Percentiles rank a stretch among this genome's conserved stretches.
These are phyloP conservation scores for Aythya fuligula DNA, from an alignment of 2,797 vertebrate genomes.

Conservation along the genomic window DNA sequence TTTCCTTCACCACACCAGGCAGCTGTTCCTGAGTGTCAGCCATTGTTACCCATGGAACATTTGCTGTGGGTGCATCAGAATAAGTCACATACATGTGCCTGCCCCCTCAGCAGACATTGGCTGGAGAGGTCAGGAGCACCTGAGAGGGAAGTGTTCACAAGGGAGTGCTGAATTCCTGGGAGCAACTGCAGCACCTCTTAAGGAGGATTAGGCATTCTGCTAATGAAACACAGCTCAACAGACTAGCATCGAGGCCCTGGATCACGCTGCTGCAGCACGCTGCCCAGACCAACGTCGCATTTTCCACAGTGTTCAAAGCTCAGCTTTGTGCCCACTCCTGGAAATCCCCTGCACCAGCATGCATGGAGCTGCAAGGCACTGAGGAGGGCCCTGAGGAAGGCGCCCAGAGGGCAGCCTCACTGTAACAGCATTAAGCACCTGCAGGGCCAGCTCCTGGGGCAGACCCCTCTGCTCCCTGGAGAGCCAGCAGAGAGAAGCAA, in stretches of 20 bases:
- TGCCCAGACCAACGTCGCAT: fast-evolving
- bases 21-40: neutral
- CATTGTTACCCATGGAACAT: neutral
- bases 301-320: neutral
- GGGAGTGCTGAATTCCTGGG: neutral
- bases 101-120: neutral
- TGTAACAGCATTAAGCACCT: neutral
- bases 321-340: neutral
- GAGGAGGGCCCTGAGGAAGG: neutral
- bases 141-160: neutral
- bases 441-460: fast-evolving
- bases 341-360: neutral
- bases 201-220: neutral
- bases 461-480: neutral
- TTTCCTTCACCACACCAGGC: neutral
- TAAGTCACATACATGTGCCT: neutral
- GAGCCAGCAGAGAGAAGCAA: neutral
- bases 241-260: neutral
- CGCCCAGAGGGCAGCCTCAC: neutral
- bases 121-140: neutral
- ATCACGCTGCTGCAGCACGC: fast-evolving
- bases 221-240: neutral
- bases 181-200: neutral
- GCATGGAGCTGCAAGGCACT: neutral
- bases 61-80: fast-evolving